A percentile compares a stretch with the other conserved stretches of the same genome.
phyloP scores from a whole-genome alignment of 1,140 invertebrate genomes.

The Panulirus ornatus region DNA sequence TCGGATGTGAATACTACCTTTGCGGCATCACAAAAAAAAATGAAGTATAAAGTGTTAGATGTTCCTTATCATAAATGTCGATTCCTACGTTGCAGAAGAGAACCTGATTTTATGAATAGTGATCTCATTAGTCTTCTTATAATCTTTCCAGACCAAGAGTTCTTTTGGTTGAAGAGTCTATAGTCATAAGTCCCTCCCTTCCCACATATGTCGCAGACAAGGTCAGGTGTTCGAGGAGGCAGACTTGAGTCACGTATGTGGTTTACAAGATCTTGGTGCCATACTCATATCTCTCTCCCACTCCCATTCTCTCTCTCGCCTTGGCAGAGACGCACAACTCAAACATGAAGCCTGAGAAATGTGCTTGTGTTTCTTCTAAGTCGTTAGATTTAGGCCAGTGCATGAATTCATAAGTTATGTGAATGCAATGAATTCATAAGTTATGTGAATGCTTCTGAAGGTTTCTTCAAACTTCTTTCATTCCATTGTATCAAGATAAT shows the following conservation, averaged over 20 bases:
- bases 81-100: not conserved
- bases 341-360: not conserved
- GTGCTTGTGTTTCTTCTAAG: slow-evolving; percentile 25
- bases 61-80: slow-evolving; percentile 22
- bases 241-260: not conserved
- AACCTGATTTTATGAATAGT: slow-evolving; percentile 15
- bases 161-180: slow-evolving; percentile 4
- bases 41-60: no score
- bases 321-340: not conserved
- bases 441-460: slow-evolving; percentile 6
- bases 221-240: not conserved
- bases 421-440: slow-evolving; percentile 11
- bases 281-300: not conserved
- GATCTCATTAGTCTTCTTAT: slow-evolving; percentile 40
- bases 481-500: slow-evolving; percentile 57
- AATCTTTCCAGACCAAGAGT: not conserved
- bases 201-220: not conserved
- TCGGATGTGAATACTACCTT: no score
- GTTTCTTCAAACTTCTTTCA: slow-evolving; percentile 32
- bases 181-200: slow-evolving; percentile 22
- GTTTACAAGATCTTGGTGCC: not conserved
- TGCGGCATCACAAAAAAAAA: no score
- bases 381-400: slow-evolving; percentile 20
- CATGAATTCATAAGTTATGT: slow-evolving; percentile 12
- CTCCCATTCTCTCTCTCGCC: no score